Evolutionary conservation across 1,140 invertebrate species (phyloP).

Genomic region (Megalopta genalis): DNA sequence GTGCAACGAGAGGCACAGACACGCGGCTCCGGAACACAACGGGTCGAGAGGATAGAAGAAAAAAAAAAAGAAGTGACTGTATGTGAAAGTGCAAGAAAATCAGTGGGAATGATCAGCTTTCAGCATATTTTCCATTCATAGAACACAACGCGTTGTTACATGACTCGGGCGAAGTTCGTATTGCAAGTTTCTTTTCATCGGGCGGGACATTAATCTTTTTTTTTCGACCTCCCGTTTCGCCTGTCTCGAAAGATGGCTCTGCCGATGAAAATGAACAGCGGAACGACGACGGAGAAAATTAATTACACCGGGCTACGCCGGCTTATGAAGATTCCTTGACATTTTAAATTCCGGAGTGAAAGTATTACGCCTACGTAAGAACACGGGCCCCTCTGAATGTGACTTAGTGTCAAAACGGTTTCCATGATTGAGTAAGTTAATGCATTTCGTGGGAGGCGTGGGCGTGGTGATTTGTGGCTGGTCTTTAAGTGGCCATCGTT

Average conservation of each 20-base stretch:
- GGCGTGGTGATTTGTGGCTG: slow-evolving; percentile 42
- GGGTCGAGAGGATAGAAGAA: slow-evolving; percentile 8
- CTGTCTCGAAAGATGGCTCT: too few species aligned
- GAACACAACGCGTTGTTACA: neutral
- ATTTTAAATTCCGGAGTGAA: slow-evolving; percentile 49
- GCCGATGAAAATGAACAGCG: neutral
- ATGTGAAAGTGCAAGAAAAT: slow-evolving; percentile 45
- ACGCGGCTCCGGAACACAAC: neutral
- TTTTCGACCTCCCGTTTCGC: too few species aligned
- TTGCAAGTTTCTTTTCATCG: neutral
- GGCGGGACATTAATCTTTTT: neutral
- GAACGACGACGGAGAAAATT: neutral
- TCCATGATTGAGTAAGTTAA: slow-evolving; percentile 56
- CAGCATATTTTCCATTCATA: slow-evolving; percentile 12
- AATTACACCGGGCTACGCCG: neutral
- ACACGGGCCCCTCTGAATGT: slow-evolving; percentile 1
- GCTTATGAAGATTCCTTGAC: slow-evolving; percentile 35
- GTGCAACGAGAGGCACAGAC: slow-evolving; percentile 28
- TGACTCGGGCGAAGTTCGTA: neutral
- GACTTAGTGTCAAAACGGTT: slow-evolving; percentile 48
- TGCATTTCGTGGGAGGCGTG: slow-evolving; percentile 50
- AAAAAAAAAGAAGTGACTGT: neutral
- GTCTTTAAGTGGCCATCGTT: slow-evolving; percentile 37
- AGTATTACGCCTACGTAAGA: slow-evolving; percentile 36
- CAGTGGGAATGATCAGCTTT: slow-evolving; percentile 39